These are phyloP conservation scores for Rhizoglyphus robini DNA, from an alignment of 1,140 invertebrate species.

Conservation along the genomic window DNA sequence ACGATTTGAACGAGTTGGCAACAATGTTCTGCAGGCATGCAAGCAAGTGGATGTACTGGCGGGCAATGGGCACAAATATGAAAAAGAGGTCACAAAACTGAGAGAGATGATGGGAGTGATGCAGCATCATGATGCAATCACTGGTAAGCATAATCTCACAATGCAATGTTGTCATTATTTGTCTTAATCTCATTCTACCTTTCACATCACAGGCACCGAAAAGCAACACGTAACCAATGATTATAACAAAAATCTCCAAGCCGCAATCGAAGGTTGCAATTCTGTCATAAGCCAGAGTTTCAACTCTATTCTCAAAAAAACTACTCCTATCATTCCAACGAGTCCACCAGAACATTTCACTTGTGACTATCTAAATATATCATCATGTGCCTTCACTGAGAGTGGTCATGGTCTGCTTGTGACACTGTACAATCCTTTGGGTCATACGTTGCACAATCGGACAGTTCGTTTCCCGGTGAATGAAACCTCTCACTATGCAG, in stretches of 20 bases:
- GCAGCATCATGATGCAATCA: constrained; percentile 38
- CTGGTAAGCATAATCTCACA: no score
- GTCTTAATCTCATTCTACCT: not conserved
- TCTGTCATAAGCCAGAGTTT: constrained; percentile 29
- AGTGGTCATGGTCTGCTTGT: constrained; percentile 46
- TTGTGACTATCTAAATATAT: constrained; percentile 48
- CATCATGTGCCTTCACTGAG: constrained; percentile 45
- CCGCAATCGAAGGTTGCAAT: not conserved
- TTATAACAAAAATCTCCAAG: constrained; percentile 49
- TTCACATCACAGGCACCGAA: constrained; percentile 57
- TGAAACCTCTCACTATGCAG: constrained; percentile 44
- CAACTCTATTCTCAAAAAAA: no score
- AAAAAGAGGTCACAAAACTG: constrained; percentile 13
- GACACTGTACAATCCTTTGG: constrained; percentile 66
- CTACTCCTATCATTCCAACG: no score
- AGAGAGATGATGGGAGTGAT: no score
- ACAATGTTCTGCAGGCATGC: constrained; percentile 65
- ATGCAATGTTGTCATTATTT: not conserved
- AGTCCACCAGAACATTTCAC: no score
- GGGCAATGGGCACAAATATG: not conserved
- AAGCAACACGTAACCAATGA: constrained; percentile 76
- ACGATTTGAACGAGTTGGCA: constrained; percentile 40
- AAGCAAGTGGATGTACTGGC: no score
- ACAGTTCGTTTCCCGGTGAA: constrained; percentile 53
- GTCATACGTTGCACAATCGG: constrained; percentile 41